Evolutionary conservation across 2,888 invertebrate genomes (phyloP).

Genomic region (Heteropelma amictum): DNA sequence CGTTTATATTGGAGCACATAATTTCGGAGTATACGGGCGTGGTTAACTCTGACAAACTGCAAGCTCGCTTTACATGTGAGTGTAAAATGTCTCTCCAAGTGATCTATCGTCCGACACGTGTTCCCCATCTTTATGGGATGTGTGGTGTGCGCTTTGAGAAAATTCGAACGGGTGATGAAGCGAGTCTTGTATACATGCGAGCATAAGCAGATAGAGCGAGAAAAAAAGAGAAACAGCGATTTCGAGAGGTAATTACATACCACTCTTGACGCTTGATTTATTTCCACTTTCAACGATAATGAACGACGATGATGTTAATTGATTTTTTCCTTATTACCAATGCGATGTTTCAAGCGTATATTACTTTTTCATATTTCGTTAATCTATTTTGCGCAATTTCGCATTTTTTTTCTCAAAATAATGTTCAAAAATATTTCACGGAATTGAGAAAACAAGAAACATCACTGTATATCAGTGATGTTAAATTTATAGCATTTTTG

Average conservation of each 20-base stretch:
- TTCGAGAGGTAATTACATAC: slow-evolving; percentile 37
- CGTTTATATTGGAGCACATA: slow-evolving; percentile 41
- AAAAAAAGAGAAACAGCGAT: slow-evolving; percentile 26
- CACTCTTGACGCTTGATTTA: slow-evolving; percentile 12
- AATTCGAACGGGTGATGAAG: slow-evolving; percentile 53
- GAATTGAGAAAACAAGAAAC: too few species aligned
- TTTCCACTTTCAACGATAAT: slow-evolving; percentile 13
- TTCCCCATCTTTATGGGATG: slow-evolving; percentile 61
- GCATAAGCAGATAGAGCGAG: background rate
- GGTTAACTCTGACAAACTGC: slow-evolving; percentile 68
- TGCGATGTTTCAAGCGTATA: background rate
- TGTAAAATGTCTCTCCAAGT: slow-evolving; percentile 52
- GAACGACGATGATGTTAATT: slow-evolving; percentile 34
- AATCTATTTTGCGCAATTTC: background rate
- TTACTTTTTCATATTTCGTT: background rate
- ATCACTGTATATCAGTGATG: too few species aligned
- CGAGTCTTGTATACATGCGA: slow-evolving; percentile 14
- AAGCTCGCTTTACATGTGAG: slow-evolving; percentile 47
- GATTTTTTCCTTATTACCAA: slow-evolving; percentile 6
- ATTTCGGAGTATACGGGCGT: slow-evolving; percentile 64
- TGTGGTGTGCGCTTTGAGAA: slow-evolving; percentile 44
- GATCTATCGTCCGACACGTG: slow-evolving; percentile 68
- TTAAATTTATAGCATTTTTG: too few species aligned
- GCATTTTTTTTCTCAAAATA: too few species aligned
- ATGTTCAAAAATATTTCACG: too few species aligned